Evolutionary conservation across 2,888 invertebrate species (phyloP), one percentile per base, ranked within the genome.

Genomic region (Magallana nippona): DNA sequence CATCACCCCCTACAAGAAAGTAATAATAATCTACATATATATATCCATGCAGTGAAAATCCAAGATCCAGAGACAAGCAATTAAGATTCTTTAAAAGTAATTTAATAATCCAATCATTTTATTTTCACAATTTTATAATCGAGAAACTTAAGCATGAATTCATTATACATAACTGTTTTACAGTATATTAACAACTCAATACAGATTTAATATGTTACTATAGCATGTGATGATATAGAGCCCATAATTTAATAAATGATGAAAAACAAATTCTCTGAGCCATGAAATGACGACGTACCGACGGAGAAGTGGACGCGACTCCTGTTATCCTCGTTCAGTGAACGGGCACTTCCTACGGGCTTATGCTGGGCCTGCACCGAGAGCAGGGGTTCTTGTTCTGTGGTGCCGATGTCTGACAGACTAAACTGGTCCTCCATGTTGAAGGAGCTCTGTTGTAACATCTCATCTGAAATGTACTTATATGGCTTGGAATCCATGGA

Each of bases 1-100:
- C 63, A 19, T 86, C 84, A 10, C 78, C 86, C 5, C 83, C 83
- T 83, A 55, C 27, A 71, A 56, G 19, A 22, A 3, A 77, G 15
- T 83, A 71, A 80, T 22, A 32, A 27, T 44, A 44, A 44, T 44
- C 44, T 44, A 44, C 44, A 44, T 8, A 44, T 44, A 44, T 8
- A 44, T 5, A 44, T 44, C 3, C 44, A 44, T 5, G 44, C 44
- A 44, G 44, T 44, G 8, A 44, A 44, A 44, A 1, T 8, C 44
- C 8, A 44, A 44, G 0, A 44, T 5, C 44, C 44, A 5, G 44
- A 44, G 44, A 44, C 44, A 44, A 44, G 44, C 44, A 44, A 8
- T 44, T 44, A 44, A 44, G 8, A 44, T 44, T 44, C 44, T 44
- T 44, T 8, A 8, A 10, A 44, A 44, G 44, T 44, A 44, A 44